Conservation (phyloP, 2,888 invertebrate genomes). For the Cerceris ruficornis region DNA sequence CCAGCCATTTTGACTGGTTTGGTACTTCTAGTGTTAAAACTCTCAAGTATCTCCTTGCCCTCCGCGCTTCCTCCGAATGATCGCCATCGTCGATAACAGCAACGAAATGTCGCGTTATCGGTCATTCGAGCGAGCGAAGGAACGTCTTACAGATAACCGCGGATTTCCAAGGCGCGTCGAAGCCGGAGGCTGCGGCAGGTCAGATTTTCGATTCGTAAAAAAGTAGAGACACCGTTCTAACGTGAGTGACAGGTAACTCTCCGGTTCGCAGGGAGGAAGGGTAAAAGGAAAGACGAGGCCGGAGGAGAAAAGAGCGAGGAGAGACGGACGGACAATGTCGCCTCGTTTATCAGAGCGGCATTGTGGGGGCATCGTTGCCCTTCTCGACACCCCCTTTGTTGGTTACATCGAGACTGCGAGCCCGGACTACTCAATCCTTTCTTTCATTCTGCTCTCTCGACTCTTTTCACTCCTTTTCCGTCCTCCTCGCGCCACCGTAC, state of each 20-base stretch:
- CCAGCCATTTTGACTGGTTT: no score
- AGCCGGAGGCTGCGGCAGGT: not conserved
- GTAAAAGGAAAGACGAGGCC: constrained; percentile 24
- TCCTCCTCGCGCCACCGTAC: constrained; percentile 36
- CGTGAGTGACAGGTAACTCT: constrained; percentile 60
- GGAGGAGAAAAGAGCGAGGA: constrained; percentile 34
- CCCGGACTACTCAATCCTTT: constrained; percentile 80
- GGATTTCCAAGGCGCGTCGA: not conserved
- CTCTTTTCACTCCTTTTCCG: constrained; percentile 76
- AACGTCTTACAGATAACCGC: no score
- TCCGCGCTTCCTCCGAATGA: no score
- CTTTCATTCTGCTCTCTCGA: constrained; percentile 72
- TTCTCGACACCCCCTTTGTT: constrained; percentile 80
- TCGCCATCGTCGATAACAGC: no score
- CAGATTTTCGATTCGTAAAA: constrained; percentile 62
- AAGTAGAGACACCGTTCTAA: constrained; percentile 46
- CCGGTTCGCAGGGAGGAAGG: constrained; percentile 31
- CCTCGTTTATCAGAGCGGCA: constrained; percentile 80
- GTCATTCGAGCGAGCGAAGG: no score
- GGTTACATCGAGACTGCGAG: constrained; percentile 73
- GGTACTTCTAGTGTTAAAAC: no score
- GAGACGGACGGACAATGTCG: constrained; percentile 78
- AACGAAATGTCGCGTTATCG: no score
- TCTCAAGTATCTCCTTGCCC: no score
- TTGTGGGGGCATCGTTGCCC: constrained; percentile 77